Percentiles rank a stretch among this genome's conserved stretches.
phyloP scores from a whole-genome alignment of 2,888 invertebrate genomes.

The Machimus rusticus region DNA sequence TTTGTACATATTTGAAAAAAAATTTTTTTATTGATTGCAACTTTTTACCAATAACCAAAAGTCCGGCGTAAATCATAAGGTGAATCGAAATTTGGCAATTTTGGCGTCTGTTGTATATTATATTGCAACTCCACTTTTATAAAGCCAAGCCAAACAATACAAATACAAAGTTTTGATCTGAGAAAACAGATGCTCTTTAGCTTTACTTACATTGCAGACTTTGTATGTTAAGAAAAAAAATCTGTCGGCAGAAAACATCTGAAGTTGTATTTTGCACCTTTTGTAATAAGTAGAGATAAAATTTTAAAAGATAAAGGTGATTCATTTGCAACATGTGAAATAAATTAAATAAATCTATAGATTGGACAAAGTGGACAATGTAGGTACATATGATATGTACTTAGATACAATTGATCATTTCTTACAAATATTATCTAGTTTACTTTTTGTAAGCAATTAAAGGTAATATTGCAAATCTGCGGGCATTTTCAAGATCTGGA shows the following conservation, averaged over 20 bases:
- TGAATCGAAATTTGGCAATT: neutral
- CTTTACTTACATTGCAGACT: neutral
- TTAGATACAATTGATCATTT: no score
- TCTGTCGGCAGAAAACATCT: neutral
- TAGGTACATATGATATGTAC: no score
- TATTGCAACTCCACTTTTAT: no score
- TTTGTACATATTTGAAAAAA: no score
- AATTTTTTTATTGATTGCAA: no score
- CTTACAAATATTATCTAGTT: neutral
- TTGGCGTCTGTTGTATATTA: no score
- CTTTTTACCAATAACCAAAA: no score
- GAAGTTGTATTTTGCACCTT: neutral
- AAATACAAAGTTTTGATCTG: neutral
- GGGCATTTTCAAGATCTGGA: neutral
- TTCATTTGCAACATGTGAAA: neutral
- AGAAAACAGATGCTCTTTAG: neutral
- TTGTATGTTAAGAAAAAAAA: neutral
- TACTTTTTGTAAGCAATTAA: neutral
- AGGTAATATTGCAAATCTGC: neutral
- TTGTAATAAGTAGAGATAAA: neutral
- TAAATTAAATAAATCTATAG: no score
- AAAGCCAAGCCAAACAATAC: no score
- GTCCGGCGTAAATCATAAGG: no score
- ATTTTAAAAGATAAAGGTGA: neutral
- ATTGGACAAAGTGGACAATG: no score